phyloP scores from a whole-genome alignment of 2,113 vertebrate species.

The Patagioenas fasciata region DNA sequence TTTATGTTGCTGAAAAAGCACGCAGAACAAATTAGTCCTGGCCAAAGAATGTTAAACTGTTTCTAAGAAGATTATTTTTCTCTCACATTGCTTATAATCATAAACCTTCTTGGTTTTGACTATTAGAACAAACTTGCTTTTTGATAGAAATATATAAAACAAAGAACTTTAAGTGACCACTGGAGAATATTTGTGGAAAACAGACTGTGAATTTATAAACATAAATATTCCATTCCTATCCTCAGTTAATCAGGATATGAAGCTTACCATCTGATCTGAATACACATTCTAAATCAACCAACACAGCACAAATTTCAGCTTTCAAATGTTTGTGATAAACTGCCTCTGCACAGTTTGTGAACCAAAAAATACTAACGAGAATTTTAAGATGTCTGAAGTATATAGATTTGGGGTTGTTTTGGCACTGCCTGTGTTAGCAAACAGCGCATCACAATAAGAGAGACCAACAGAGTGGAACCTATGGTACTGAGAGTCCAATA shows the following conservation, averaged over 20 bases:
- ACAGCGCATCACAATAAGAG: background rate
- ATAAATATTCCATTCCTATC: background rate
- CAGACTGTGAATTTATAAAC: background rate
- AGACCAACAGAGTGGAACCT: background rate
- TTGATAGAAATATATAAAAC: conserved; percentile 8
- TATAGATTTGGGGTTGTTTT: background rate
- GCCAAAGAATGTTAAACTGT: background rate
- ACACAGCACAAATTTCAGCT: background rate
- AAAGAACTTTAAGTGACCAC: conserved; percentile 27
- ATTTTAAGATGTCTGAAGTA: background rate
- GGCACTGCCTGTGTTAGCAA: background rate
- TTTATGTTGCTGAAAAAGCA: background rate
- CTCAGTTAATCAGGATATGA: background rate
- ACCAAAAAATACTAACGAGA: background rate
- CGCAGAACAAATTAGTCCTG: background rate
- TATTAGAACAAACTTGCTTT: background rate
- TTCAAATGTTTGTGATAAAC: background rate
- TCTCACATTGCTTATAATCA: background rate
- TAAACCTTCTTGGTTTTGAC: background rate
- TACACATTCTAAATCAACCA: background rate
- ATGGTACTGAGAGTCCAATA: background rate
- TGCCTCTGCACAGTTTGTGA: background rate
- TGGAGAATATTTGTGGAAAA: conserved; percentile 16
- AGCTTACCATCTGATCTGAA: background rate
- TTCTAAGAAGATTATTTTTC: conserved; percentile 28